Evolutionary conservation across 2,797 vertebrate genomes (phyloP).

Genomic region (Ctenopoma kingsleyae): DNA sequence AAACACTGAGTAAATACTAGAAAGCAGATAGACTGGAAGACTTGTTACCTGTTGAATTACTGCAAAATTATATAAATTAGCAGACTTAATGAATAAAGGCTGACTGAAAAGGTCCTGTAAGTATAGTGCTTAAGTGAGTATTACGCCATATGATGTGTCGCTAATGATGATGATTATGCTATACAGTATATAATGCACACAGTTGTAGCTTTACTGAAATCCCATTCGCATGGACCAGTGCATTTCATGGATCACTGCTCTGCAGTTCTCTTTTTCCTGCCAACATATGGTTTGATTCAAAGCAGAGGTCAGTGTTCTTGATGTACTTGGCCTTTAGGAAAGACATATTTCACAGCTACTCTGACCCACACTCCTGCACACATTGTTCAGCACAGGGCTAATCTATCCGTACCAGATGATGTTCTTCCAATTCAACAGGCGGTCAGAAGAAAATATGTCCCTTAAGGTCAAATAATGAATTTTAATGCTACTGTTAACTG

Average conservation of each 20-base stretch:
- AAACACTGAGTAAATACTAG: conserved; percentile 3
- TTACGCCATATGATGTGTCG: not conserved
- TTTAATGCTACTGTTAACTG: conserved; percentile 20
- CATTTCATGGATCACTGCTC: not conserved
- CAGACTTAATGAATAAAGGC: not conserved
- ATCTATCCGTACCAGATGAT: not conserved
- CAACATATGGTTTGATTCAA: conserved; percentile 15
- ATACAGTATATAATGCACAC: not conserved
- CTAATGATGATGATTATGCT: not conserved
- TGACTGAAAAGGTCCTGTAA: not conserved
- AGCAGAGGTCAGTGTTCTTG: conserved; percentile 2
- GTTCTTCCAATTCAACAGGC: conserved; percentile 12
- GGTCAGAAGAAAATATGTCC: not conserved
- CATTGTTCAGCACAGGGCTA: not conserved
- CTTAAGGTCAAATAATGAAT: conserved; percentile 12
- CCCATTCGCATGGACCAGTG: not conserved
- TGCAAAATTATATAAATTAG: not conserved
- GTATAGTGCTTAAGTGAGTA: not conserved
- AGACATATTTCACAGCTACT: not conserved
- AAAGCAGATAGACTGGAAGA: not conserved
- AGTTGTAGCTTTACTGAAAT: not conserved
- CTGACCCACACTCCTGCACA: not conserved
- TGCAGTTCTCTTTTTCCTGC: conserved; percentile 8
- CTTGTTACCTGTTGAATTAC: not conserved
- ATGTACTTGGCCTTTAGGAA: not conserved